Conservation (phyloP, 2,888 invertebrate genomes). For the Thecophora atra region DNA sequence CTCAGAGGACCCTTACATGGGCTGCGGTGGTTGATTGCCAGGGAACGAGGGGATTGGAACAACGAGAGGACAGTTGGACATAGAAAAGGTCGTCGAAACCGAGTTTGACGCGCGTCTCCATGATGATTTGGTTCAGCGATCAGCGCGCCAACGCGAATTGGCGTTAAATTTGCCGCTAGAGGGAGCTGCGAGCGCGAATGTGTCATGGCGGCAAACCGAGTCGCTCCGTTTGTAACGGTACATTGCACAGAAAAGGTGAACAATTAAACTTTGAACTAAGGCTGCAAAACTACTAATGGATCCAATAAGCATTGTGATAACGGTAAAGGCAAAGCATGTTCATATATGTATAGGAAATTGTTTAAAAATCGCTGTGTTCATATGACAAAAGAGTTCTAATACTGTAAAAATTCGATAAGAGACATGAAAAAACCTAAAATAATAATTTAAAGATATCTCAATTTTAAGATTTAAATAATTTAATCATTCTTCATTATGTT, state of each 20-base stretch:
- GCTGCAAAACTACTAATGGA: background rate
- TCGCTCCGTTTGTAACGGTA: slow-evolving; percentile 9
- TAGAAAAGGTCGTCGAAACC: background rate
- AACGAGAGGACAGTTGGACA: background rate
- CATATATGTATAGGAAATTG: no score
- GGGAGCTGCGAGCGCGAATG: background rate
- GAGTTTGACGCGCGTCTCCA: background rate
- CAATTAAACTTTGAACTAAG: slow-evolving; percentile 4
- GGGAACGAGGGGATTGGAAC: background rate
- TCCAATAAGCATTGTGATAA: background rate
- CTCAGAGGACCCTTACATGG: background rate
- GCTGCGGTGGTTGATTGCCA: background rate
- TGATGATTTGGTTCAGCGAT: background rate
- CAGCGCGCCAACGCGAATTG: slow-evolving; percentile 34
- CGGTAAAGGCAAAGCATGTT: background rate
- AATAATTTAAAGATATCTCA: background rate
- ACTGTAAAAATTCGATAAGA: background rate
- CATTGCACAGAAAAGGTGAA: slow-evolving; percentile 1
- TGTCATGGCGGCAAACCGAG: slow-evolving; percentile 6
- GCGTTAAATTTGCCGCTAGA: slow-evolving; percentile 43
- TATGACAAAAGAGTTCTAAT: background rate
- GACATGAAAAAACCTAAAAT: background rate
- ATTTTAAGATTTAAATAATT: background rate
- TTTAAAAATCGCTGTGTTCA: background rate
- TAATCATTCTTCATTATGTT: background rate